Conservation (phyloP, 1,140 invertebrate genomes). For the Cotesia typhae region DNA sequence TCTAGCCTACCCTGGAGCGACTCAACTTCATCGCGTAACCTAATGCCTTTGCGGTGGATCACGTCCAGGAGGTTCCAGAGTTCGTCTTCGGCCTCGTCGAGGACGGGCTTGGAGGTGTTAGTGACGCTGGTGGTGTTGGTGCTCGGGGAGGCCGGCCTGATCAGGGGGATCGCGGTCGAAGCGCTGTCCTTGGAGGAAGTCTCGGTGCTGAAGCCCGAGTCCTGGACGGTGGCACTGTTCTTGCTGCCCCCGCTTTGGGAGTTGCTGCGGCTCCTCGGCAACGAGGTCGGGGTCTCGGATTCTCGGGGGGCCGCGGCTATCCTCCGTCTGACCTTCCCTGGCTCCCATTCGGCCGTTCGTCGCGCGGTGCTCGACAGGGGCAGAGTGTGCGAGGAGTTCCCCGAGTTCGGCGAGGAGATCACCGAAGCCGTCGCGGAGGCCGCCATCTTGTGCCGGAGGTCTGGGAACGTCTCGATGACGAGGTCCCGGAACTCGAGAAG, state of each 20-base stretch:
- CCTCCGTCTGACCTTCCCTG: slow-evolving; percentile 79
- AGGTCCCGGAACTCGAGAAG: slow-evolving; percentile 88
- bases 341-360: slow-evolving; percentile 74
- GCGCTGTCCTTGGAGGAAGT: slow-evolving; percentile 80
- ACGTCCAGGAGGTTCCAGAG: slow-evolving; percentile 85
- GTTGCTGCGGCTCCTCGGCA: slow-evolving; percentile 72
- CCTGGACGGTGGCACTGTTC: slow-evolving; percentile 75
- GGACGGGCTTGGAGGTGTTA: slow-evolving; percentile 41
- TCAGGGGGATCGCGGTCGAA: slow-evolving; percentile 58
- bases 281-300: slow-evolving; percentile 62
- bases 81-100: slow-evolving; percentile 77
- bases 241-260: slow-evolving; percentile 72
- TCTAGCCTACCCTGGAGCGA: slow-evolving; percentile 65
- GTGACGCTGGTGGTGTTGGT: too few relatives aligned
- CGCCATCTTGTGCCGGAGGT: slow-evolving; percentile 82
- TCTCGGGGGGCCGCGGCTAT: slow-evolving; percentile 63
- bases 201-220: slow-evolving; percentile 86
- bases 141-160: slow-evolving; percentile 61
- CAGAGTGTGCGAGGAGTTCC: slow-evolving; percentile 53
- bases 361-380: slow-evolving; percentile 57
- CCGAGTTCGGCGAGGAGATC: slow-evolving; percentile 48
- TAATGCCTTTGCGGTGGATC: slow-evolving; percentile 81
- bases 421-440: slow-evolving; percentile 57
- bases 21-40: slow-evolving; percentile 79
- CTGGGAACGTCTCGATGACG: slow-evolving; percentile 90